These are phyloP conservation scores for Chionoecetes opilio DNA, from an alignment of 1,140 invertebrate genomes.

Conservation along the genomic window DNA sequence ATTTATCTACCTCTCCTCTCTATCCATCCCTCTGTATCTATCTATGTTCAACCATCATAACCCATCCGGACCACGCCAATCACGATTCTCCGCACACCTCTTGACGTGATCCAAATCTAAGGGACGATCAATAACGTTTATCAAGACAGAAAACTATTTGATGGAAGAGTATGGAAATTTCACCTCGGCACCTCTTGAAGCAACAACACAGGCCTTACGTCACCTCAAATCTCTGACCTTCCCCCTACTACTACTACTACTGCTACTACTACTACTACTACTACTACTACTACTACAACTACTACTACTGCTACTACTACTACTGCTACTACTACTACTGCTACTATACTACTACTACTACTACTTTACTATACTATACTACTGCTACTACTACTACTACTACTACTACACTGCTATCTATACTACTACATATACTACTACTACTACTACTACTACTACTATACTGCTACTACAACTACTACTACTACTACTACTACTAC, in stretches of 20 bases:
- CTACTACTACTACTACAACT: constrained; percentile 1
- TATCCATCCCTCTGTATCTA: not conserved
- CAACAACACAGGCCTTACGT: not conserved
- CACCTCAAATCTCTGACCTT: too few species aligned
- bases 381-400: not conserved
- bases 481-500: constrained; percentile 15
- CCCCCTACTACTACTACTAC: not conserved
- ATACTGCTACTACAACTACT: not conserved
- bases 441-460: too few species aligned
- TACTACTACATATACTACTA: too few species aligned
- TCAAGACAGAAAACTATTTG: not conserved
- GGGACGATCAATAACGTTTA: not conserved
- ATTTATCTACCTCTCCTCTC: not conserved
- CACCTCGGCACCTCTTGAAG: not conserved
- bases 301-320: not conserved
- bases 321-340: not conserved
- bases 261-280: constrained; percentile 4
- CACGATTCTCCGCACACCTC: not conserved
- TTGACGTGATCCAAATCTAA: not conserved
- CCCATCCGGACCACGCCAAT: too few species aligned
- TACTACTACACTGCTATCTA: not conserved
- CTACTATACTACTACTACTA: not conserved
- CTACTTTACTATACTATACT: not conserved
- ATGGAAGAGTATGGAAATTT: not conserved
- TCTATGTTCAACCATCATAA: too few species aligned